Percentiles rank a stretch among this genome's conserved stretches.
phyloP scores from a whole-genome alignment of 2,797 vertebrate genomes.

The Paedocypris micromegethes region DNA sequence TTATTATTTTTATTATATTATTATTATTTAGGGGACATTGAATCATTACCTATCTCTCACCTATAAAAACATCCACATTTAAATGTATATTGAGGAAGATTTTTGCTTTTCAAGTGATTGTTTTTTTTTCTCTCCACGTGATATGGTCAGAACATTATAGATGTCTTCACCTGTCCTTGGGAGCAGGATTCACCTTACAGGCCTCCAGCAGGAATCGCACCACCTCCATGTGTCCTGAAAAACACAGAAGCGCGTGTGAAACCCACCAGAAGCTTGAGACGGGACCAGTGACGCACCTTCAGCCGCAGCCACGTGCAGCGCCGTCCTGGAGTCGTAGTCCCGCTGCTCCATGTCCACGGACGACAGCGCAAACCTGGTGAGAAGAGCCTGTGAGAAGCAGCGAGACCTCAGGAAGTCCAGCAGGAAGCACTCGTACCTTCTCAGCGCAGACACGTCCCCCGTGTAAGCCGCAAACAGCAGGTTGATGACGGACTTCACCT shows the following conservation, averaged over 20 bases:
- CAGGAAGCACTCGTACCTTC: conserved; percentile 70
- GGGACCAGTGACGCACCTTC: conserved; percentile 71
- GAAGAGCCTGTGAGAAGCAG: neutral
- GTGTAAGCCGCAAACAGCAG: conserved; percentile 95
- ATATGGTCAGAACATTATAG: neutral
- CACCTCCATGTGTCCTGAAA: conserved; percentile 85
- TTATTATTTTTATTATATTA: no score
- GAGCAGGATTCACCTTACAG: conserved; percentile 94
- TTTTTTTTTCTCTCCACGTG: no score
- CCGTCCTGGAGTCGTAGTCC: conserved; percentile 94
- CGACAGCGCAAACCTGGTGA: conserved; percentile 86
- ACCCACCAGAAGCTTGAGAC: neutral
- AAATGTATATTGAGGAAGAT: no score
- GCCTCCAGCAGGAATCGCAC: conserved; percentile 95
- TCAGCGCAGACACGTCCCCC: conserved; percentile 92
- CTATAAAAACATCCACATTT: no score
- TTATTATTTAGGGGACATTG: no score
- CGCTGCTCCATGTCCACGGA: conserved; percentile 99
- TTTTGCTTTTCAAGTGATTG: no score
- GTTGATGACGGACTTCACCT: conserved; percentile 99
- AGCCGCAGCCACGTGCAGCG: conserved; percentile 89
- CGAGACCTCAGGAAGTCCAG: neutral
- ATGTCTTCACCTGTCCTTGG: conserved; percentile 84
- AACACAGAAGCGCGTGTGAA: conserved; percentile 47
- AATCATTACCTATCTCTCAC: no score